phyloP scores from a whole-genome alignment of 2,797 vertebrate genomes.

The Oreochromis mossambicus region DNA sequence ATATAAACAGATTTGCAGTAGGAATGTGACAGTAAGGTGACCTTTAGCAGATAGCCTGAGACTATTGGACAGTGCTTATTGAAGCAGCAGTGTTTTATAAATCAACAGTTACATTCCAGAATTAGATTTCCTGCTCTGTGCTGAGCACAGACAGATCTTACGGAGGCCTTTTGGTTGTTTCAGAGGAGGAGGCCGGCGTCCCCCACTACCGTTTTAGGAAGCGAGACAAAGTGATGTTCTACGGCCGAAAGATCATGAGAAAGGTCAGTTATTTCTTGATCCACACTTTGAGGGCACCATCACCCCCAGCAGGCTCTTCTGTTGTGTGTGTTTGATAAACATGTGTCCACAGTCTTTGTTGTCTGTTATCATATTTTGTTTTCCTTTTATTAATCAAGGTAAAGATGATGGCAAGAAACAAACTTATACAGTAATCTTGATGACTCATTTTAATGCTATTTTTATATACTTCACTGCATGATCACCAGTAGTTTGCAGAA shows the following conservation, averaged over 20 bases:
- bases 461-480: background rate
- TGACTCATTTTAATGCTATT: background rate
- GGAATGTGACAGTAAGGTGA: background rate
- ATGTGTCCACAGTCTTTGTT: background rate
- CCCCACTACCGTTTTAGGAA: conserved; percentile 91
- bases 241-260: conserved; percentile 93
- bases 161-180: background rate
- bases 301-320: background rate
- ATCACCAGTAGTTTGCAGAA: background rate
- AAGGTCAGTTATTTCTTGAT: conserved; percentile 75
- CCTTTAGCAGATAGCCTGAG: background rate
- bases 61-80: background rate
- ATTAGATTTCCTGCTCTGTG: background rate
- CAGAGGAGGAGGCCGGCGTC: conserved; percentile 76
- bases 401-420: background rate
- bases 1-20: background rate
- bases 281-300: background rate
- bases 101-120: background rate
- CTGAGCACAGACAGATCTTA: background rate
- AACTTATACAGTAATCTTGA: background rate
- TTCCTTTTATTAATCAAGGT: background rate
- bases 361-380: background rate
- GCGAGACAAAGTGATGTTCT: conserved; percentile 93
- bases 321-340: background rate
- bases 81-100: background rate